These are phyloP conservation scores for Drosophila incognita DNA, from an alignment of 2,888 invertebrate genomes.

Conservation along the genomic window DNA sequence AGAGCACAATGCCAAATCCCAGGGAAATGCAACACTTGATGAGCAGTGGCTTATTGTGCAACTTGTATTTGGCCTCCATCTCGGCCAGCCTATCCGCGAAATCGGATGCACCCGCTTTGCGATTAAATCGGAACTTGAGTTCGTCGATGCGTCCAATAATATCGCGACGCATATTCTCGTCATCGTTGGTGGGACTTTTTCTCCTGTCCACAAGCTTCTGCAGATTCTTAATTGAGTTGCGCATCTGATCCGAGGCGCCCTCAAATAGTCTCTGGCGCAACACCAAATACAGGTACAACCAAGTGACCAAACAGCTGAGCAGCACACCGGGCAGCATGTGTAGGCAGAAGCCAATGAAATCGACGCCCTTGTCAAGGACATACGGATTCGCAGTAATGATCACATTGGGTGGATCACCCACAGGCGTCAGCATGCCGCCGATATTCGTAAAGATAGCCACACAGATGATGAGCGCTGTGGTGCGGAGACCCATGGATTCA, in stretches of 20 bases:
- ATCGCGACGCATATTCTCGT: constrained; percentile 90
- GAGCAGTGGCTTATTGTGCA: constrained; percentile 90
- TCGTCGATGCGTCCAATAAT: constrained; percentile 90
- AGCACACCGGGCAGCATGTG: constrained; percentile 92
- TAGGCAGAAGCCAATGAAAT: constrained; percentile 91
- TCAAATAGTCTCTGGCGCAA: constrained; percentile 88
- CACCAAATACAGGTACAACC: constrained; percentile 89
- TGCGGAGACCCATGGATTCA: constrained; percentile 94
- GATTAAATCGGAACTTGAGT: constrained; percentile 87
- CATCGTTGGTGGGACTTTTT: constrained; percentile 92
- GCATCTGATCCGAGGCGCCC: constrained; percentile 88
- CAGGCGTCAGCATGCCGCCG: constrained; percentile 94
- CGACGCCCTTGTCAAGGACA: constrained; percentile 86
- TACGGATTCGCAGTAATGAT: constrained; percentile 79
- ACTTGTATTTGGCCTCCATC: constrained; percentile 89
- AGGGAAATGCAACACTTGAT: constrained; percentile 90
- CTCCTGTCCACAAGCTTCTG: constrained; percentile 88
- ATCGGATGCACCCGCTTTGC: constrained; percentile 85
- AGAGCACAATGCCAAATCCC: constrained; percentile 89
- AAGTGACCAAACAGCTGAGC: constrained; percentile 84
- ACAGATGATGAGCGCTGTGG: constrained; percentile 92
- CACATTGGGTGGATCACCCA: constrained; percentile 93
- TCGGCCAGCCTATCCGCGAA: constrained; percentile 87
- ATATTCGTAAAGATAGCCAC: constrained; percentile 95
- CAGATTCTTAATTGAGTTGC: constrained; percentile 92